These are phyloP conservation scores for Elgaria multicarinata DNA, from an alignment of 2,113 vertebrate genomes.

Conservation along the genomic window DNA sequence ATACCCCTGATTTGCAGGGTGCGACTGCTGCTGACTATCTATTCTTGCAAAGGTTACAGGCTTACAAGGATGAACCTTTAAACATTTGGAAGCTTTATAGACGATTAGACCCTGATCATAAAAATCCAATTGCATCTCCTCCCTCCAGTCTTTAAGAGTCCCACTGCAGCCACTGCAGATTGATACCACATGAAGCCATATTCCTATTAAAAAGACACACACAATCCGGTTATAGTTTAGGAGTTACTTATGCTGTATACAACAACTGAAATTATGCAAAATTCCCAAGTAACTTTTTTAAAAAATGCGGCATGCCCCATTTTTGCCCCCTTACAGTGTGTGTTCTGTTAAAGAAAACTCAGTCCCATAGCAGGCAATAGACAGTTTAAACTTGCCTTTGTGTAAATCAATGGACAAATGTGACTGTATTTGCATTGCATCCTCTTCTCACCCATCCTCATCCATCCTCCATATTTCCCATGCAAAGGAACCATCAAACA, in stretches of 20 bases:
- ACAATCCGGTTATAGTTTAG: background rate
- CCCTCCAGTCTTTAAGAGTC: background rate
- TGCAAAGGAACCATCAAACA: background rate
- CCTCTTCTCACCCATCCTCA: background rate
- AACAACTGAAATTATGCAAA: background rate
- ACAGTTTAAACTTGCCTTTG: background rate
- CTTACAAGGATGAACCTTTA: background rate
- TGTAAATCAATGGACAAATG: background rate
- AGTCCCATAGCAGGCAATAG: background rate
- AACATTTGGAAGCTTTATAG: background rate
- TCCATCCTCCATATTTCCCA: background rate
- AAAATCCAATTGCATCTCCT: background rate
- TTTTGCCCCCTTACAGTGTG: background rate
- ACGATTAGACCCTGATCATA: background rate
- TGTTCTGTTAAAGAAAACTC: background rate
- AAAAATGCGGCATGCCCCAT: background rate
- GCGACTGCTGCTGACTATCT: background rate
- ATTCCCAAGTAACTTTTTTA: background rate
- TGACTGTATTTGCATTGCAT: background rate
- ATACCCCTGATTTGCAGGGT: background rate
- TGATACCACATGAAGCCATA: background rate
- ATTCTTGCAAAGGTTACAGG: background rate
- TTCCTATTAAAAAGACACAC: background rate
- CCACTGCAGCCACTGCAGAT: background rate
- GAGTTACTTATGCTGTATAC: background rate